These are phyloP conservation scores for Mus minutoides DNA, from an alignment of 2,797 vertebrate species.

Conservation along the genomic window DNA sequence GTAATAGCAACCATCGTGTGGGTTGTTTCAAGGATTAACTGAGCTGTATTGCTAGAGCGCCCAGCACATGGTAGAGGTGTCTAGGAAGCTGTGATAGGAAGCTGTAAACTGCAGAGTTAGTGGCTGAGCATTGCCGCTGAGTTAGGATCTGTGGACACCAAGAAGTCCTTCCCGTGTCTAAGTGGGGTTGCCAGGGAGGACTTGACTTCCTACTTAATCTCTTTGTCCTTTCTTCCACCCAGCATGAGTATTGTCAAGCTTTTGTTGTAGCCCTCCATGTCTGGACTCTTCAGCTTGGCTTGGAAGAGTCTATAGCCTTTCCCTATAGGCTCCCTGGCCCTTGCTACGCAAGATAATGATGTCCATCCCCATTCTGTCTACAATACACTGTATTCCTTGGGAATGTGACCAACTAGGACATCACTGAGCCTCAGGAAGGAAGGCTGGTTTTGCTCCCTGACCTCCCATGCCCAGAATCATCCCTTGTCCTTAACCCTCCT, in stretches of 20 bases:
- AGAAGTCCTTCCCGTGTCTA: not conserved
- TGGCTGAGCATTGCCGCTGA: not conserved
- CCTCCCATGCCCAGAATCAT: not conserved
- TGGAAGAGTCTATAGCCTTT: not conserved
- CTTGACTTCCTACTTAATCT: not conserved
- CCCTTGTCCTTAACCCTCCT: not conserved
- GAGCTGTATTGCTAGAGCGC: not conserved
- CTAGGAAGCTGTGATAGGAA: slow-evolving; percentile 9
- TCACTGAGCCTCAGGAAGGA: slow-evolving; percentile 20
- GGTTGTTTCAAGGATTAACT: not conserved
- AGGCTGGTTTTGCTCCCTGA: not conserved
- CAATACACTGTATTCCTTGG: not conserved
- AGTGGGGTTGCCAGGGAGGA: not conserved
- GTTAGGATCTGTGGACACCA: not conserved
- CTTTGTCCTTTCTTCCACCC: not conserved
- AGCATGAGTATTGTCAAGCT: not conserved
- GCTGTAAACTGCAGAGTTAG: not conserved
- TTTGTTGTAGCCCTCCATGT: not conserved
- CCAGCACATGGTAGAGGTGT: not conserved
- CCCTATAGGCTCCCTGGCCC: not conserved
- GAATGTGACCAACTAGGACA: not conserved
- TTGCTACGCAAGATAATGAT: not conserved
- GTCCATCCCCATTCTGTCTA: not conserved
- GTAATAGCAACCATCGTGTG: not conserved
- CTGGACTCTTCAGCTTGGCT: not conserved